Conservation (phyloP, 2,888 invertebrate genomes). For the Limnephilus marmoratus region DNA sequence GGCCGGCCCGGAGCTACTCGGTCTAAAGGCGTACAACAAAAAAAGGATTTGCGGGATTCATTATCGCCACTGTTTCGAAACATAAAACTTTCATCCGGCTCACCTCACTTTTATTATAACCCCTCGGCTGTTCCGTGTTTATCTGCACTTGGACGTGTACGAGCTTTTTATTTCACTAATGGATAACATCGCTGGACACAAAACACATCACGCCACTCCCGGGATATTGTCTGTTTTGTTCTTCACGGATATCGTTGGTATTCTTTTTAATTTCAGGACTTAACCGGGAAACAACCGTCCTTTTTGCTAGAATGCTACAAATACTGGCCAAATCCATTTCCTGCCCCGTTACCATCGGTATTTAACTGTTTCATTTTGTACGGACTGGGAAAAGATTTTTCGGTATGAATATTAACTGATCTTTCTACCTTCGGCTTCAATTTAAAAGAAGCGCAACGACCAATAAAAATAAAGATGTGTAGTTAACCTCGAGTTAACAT, state of each 20-base stretch:
- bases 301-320: not conserved
- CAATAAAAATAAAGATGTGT: not conserved
- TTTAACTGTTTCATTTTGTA: too few relatives aligned
- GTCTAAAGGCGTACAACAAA: slow-evolving; percentile 19
- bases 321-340: not conserved
- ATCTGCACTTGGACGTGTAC: slow-evolving; percentile 4
- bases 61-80: slow-evolving; percentile 49
- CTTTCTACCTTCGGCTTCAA: not conserved
- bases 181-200: slow-evolving; percentile 19
- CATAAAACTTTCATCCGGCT: slow-evolving; percentile 41
- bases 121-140: slow-evolving; percentile 2
- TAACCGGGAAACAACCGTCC: not conserved
- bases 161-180: slow-evolving; percentile 35
- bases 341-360: not conserved
- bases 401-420: too few relatives aligned
- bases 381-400: too few relatives aligned
- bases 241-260: not conserved
- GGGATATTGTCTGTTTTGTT: not conserved
- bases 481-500: not conserved
- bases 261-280: not conserved
- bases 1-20: not conserved
- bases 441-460: not conserved
- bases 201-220: slow-evolving; percentile 7
- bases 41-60: slow-evolving; percentile 52
- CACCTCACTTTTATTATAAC: slow-evolving; percentile 42